Percentiles rank a stretch among this genome's conserved stretches.
These are phyloP conservation scores for Gnathonemus longibarbis DNA, from an alignment of 2,113 vertebrate genomes.

Conservation along the genomic window DNA sequence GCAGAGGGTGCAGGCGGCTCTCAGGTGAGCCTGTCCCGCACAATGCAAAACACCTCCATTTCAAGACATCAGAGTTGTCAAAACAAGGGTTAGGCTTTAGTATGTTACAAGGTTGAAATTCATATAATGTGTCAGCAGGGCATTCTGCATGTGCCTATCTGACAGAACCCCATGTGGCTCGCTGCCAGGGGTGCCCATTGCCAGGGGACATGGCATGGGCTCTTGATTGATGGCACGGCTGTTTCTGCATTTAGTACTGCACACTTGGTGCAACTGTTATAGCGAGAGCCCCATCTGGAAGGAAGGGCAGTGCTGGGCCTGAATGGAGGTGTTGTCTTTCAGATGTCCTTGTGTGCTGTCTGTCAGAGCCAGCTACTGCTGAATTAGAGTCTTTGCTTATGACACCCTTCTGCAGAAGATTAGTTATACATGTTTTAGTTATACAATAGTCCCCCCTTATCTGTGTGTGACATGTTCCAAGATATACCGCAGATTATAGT, in stretches of 20 bases:
- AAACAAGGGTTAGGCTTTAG: background rate
- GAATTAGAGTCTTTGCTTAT: background rate
- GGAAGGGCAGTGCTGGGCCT: background rate
- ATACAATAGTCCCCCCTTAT: background rate
- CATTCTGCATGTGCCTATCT: background rate
- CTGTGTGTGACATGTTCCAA: background rate
- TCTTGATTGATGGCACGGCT: conserved; percentile 20
- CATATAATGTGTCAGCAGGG: background rate
- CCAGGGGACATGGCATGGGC: conserved; percentile 12
- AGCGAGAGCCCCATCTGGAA: background rate
- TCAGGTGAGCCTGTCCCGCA: conserved; percentile 61
- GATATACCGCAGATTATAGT: background rate
- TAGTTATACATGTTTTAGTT: background rate
- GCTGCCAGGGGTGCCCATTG: background rate
- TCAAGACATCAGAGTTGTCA: background rate
- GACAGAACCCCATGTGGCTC: background rate
- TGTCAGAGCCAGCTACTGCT: background rate
- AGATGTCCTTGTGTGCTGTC: background rate
- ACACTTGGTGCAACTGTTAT: conserved; percentile 13
- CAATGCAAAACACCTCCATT: background rate
- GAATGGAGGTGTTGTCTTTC: conserved; percentile 2
- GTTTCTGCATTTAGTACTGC: background rate
- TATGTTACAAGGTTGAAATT: background rate
- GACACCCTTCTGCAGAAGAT: background rate
- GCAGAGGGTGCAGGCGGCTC: conserved; percentile 69